phyloP scores from a whole-genome alignment of 1,140 invertebrate species.

The Papilio aristodemus region DNA sequence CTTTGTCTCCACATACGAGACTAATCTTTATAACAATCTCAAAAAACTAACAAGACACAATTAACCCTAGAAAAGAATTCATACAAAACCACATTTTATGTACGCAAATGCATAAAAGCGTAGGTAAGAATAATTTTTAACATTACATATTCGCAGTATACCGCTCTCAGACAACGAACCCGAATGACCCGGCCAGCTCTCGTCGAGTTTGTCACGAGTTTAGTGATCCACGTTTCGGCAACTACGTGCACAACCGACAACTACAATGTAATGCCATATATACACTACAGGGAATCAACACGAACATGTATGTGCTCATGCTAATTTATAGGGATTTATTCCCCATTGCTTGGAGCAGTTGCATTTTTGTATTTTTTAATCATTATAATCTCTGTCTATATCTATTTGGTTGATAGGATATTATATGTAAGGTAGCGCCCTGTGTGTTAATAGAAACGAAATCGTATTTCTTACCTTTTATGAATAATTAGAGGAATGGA shows the following conservation, averaged over 20 bases:
- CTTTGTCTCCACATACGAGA: background rate
- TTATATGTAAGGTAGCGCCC: no score
- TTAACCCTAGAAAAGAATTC: background rate
- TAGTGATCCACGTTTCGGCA: background rate
- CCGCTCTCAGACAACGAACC: slow-evolving; percentile 8
- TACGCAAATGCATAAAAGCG: background rate
- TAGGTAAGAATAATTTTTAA: background rate
- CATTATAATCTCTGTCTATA: no score
- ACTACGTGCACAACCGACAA: background rate
- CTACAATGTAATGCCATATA: background rate
- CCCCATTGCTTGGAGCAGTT: no score
- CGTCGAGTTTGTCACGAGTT: slow-evolving; percentile 1
- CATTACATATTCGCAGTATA: slow-evolving; percentile 1
- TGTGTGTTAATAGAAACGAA: no score
- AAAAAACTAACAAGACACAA: background rate
- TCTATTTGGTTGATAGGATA: no score
- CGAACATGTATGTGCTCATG: no score
- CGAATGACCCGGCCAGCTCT: background rate
- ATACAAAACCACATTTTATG: background rate
- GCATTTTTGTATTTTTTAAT: no score
- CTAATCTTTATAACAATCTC: background rate
- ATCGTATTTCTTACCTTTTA: no score
- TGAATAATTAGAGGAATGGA: no score
- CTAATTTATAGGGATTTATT: no score
- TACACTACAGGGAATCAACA: no score